A percentile compares a stretch with the other conserved stretches of the same genome.
Conservation (phyloP, 35 echinoderm and acorn worm genomes). For the Hemicentrotus pulcherrimus region DNA sequence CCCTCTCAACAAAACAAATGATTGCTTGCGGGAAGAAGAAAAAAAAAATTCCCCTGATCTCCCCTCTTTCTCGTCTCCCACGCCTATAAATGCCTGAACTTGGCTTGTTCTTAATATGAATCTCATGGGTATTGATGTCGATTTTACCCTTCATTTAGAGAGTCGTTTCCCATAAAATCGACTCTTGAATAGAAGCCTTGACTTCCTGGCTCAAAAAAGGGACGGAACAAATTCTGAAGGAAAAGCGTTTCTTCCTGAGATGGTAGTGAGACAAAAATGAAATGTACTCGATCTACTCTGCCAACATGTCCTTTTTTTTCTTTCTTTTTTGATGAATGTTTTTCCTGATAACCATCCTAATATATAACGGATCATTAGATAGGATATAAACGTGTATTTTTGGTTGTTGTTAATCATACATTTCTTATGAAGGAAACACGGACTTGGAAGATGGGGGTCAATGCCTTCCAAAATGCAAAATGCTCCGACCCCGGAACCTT, state of each 20-base stretch:
- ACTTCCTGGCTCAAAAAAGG: background rate
- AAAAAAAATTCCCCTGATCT: background rate
- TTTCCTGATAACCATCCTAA: background rate
- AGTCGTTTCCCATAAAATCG: constrained; percentile 39
- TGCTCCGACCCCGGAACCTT: background rate
- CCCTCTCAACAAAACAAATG: background rate
- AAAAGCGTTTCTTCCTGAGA: too few species aligned
- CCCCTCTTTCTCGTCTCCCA: background rate
- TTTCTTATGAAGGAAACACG: background rate
- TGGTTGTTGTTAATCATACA: too few species aligned
- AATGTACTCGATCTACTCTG: too few species aligned
- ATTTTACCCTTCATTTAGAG: constrained; percentile 16
- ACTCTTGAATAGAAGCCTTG: background rate
- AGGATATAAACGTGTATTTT: too few species aligned
- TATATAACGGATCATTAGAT: too few species aligned
- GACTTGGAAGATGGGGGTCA: background rate
- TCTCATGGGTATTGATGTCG: background rate
- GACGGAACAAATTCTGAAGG: background rate
- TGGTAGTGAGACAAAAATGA: too few species aligned
- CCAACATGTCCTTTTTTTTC: too few species aligned
- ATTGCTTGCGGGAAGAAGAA: background rate
- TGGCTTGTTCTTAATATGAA: background rate
- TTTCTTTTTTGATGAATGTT: background rate
- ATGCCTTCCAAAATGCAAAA: too few species aligned
- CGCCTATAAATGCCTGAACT: background rate